These are phyloP conservation scores for Simalia tracyae DNA, from an alignment of 2,797 vertebrate species.

Conservation along the genomic window DNA sequence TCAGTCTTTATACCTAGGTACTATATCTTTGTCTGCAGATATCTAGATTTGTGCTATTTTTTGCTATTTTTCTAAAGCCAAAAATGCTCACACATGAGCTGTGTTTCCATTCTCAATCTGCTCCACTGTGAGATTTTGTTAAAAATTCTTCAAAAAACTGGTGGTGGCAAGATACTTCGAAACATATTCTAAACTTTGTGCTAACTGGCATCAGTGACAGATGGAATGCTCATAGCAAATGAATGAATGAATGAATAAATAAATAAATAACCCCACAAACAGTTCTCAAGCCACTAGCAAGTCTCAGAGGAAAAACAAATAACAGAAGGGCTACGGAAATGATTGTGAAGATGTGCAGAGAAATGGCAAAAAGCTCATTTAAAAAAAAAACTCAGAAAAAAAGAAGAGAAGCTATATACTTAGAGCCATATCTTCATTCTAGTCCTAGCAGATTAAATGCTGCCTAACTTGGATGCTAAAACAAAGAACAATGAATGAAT, in stretches of 20 bases:
- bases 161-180: slow-evolving; percentile 35
- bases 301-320: slow-evolving; percentile 26
- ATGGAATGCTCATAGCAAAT: slow-evolving; percentile 38
- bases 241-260: neutral
- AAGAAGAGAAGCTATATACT: slow-evolving; percentile 28
- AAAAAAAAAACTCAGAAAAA: slow-evolving; percentile 26
- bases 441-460: rapidly evolving
- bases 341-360: slow-evolving; percentile 19
- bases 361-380: slow-evolving; percentile 40
- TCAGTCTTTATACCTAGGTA: slow-evolving; percentile 10
- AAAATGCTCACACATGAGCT: neutral
- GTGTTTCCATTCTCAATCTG: slow-evolving; percentile 36
- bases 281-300: slow-evolving; percentile 30
- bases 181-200: slow-evolving; percentile 11
- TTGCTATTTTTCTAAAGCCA: neutral
- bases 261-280: neutral
- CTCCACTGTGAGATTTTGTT: slow-evolving; percentile 39
- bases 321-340: slow-evolving; percentile 21
- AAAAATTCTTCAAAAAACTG: slow-evolving; percentile 28
- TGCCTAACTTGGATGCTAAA: neutral
- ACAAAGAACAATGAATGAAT: neutral
- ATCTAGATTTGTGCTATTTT: neutral
- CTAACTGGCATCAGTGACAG: slow-evolving; percentile 10
- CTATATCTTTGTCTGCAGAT: neutral
- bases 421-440: slow-evolving; percentile 9